Conservation (phyloP, 2,113 vertebrate species). For the Syngnathus typhle region DNA sequence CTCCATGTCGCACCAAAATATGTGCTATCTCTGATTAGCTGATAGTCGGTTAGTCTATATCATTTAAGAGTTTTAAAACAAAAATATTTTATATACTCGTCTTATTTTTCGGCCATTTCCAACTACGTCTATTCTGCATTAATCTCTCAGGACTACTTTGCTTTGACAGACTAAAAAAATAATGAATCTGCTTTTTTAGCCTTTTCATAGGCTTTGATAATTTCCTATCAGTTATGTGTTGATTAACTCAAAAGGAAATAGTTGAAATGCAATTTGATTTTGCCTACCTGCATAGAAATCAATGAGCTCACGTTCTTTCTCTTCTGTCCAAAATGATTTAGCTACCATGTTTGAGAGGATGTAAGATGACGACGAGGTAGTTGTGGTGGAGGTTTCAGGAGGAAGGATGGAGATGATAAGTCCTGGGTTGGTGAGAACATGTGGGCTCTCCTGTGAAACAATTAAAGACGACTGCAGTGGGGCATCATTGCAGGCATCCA, state of each 20-base stretch:
- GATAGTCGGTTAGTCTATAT: too few species aligned
- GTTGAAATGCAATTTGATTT: background rate
- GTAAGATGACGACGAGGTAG: constrained; percentile 13
- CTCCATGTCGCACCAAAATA: too few species aligned
- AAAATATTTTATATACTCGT: too few species aligned
- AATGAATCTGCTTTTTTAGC: too few species aligned
- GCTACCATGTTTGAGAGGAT: constrained; percentile 18
- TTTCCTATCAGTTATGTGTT: background rate
- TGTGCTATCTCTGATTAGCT: too few species aligned
- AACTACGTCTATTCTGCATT: too few species aligned
- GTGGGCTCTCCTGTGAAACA: constrained; percentile 2
- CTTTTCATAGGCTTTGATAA: background rate
- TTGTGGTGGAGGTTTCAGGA: background rate
- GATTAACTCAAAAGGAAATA: background rate
- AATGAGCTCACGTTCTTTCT: constrained; percentile 45
- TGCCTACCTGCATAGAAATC: constrained; percentile 47
- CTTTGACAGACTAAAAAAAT: too few species aligned
- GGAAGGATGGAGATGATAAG: constrained; percentile 29
- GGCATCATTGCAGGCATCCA: background rate
- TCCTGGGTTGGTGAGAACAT: background rate
- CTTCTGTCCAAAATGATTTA: constrained; percentile 52
- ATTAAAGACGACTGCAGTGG: background rate
- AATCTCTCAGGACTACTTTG: too few species aligned
- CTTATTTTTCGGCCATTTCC: too few species aligned
- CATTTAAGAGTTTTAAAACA: too few species aligned